Evolutionary conservation across 2,888 invertebrate genomes (phyloP).

Genomic region (Plebejus melissa): DNA sequence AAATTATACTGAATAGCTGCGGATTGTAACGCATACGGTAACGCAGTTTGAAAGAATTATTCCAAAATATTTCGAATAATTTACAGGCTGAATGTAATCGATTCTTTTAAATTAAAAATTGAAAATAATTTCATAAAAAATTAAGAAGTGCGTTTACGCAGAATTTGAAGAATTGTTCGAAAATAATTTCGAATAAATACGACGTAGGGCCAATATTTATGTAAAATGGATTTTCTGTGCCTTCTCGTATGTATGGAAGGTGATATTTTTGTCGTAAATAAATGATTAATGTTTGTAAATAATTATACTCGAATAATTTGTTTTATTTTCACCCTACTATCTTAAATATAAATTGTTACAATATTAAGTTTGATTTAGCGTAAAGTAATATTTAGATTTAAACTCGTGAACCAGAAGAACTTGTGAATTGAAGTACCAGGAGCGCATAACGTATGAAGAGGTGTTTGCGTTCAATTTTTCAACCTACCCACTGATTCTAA

Average conservation of each 20-base stretch:
- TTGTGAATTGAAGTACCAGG: too few relatives aligned
- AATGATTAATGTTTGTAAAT: conserved; percentile 76
- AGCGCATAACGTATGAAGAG: too few relatives aligned
- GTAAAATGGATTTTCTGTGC: conserved; percentile 51
- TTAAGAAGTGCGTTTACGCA: not conserved
- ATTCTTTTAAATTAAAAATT: too few relatives aligned
- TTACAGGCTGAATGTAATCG: not conserved
- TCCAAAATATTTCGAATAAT: not conserved
- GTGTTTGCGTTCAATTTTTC: too few relatives aligned
- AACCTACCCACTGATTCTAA: too few relatives aligned
- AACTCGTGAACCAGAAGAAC: too few relatives aligned
- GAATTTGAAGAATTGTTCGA: conserved; percentile 16
- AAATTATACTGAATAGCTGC: not conserved
- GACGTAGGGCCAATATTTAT: conserved; percentile 28
- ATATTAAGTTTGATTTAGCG: too few relatives aligned
- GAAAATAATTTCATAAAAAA: not conserved
- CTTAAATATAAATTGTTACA: not conserved
- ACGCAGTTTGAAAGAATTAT: not conserved
- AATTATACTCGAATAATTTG: conserved; percentile 47
- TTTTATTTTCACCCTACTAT: conserved; percentile 38
- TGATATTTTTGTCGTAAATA: conserved; percentile 71
- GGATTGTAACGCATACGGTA: not conserved
- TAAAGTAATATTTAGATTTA: too few relatives aligned
- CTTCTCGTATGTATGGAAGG: conserved; percentile 62
- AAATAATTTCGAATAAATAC: not conserved